Conservation (phyloP, 2,888 invertebrate species). For the Cheilosia soror region DNA sequence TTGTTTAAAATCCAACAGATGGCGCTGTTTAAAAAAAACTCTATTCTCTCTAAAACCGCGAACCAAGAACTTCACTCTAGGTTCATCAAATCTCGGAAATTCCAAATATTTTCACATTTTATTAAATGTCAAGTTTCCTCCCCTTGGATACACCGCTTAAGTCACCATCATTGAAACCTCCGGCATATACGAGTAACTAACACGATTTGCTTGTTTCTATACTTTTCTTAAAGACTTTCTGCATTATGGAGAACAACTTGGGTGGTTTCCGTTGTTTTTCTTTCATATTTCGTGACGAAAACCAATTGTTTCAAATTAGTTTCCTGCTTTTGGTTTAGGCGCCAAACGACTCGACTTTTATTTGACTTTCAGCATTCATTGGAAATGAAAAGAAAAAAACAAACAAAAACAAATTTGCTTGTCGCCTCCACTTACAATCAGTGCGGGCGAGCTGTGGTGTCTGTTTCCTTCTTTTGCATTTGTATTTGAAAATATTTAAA, state of each 20-base stretch:
- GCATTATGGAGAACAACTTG: neutral
- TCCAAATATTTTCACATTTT: no score
- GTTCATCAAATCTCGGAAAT: no score
- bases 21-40: no score
- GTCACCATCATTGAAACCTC: neutral
- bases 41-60: no score
- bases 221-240: neutral
- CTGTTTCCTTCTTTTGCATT: no score
- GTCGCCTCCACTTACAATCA: constrained; percentile 18
- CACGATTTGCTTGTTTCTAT: neutral
- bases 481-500: constrained; percentile 3
- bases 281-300: constrained; percentile 49
- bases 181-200: no score
- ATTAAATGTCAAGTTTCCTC: no score
- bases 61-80: no score
- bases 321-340: constrained; percentile 37
- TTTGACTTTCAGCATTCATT: constrained; percentile 49
- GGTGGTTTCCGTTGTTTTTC: constrained; percentile 4
- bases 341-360: constrained; percentile 58
- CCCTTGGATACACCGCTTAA: neutral
- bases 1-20: no score
- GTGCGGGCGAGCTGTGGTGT: neutral
- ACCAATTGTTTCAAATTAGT: constrained; percentile 58
- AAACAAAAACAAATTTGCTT: neutral
- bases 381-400: constrained; percentile 12